These are phyloP conservation scores for Catalaphyllia jardinei DNA, from an alignment of 64 coral and sea anemone genomes.

Conservation along the genomic window DNA sequence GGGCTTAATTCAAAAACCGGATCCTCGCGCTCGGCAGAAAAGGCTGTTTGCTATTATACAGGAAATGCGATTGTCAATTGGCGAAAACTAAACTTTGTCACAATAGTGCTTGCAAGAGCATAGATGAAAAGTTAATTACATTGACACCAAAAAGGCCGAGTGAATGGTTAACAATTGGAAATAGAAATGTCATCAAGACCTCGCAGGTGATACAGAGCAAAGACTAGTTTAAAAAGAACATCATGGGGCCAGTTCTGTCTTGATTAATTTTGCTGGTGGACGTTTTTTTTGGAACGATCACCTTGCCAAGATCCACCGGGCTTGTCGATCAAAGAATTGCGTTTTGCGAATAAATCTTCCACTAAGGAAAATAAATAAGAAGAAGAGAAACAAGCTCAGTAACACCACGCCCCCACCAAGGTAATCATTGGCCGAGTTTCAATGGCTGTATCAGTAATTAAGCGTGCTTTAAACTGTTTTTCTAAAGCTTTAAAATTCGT, in stretches of 20 bases:
- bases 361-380: background rate
- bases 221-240: conserved; percentile 82
- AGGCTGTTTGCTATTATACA: conserved; percentile 82
- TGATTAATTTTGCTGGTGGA: conserved; percentile 35
- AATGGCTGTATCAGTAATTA: conserved; percentile 93
- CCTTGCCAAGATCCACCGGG: background rate
- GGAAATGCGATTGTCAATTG: conserved; percentile 65
- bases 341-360: background rate
- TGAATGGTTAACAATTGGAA: conserved; percentile 91
- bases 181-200: conserved; percentile 79
- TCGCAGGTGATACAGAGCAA: conserved; percentile 86
- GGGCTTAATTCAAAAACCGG: conserved; percentile 74
- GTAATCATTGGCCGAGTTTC: conserved; percentile 39
- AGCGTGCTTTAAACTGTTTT: conserved; percentile 97
- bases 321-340: conserved; percentile 27
- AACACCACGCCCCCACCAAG: conserved; percentile 31
- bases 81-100: conserved; percentile 74
- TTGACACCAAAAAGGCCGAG: conserved; percentile 87
- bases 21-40: conserved; percentile 44
- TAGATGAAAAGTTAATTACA: conserved; percentile 90
- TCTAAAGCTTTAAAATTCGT: conserved; percentile 85
- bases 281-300: background rate
- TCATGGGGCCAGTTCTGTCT: conserved; percentile 24
- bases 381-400: background rate
- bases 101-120: conserved; percentile 82